Evolutionary conservation across 2,113 vertebrate species (phyloP), one percentile per base, ranked within the genome.

Genomic region (Marcusenius ussheri): DNA sequence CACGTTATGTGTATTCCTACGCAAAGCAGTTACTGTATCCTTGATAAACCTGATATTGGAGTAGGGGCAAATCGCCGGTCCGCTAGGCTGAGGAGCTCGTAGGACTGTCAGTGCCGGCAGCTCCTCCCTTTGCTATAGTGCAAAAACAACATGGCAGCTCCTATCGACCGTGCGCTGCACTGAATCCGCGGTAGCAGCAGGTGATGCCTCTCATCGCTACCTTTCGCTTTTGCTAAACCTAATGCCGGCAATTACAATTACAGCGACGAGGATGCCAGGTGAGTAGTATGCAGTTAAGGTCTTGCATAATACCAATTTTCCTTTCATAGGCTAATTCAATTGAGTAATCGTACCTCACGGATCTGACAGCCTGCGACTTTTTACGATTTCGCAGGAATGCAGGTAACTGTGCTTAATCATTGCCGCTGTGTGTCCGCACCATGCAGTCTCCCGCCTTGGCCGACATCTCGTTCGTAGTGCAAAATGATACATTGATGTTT

Each of bases 121-220:
- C 74, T 80, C 88, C 88, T 50, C 70, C 88, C 70, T 89, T 83
- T 50, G 49, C 70, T 13, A 46, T 13, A 42, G 27, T 53, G 46
- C 88, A 35, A 21, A 39, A 89, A 53, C 88, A 89, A 83, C 70
- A 89, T 89, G 89, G 89, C 89, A 89, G 89, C 89, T 27, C 42
- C 27, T 74, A 88, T 50, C 47, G 15, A 39, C 88, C 47, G 70
- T 24, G 45, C 11, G 19, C n/a, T 21, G 46, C 70, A 1, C 66
- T 83, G 66, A 89, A 88, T 17, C 53, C 58, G 31, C 31, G 27
- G 17, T 53, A 9, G 85, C 85, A 51, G n/a, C 49, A 35, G 85
- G 87, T 62, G 17, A 45, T 11, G 24, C 21, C 24, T 47, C n/a
- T 17, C 19, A 31, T 15, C 56, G 3, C 19, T 24, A n/a, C 45